phyloP scores from a whole-genome alignment of 2,113 vertebrate species.

The Verasper variegatus region DNA sequence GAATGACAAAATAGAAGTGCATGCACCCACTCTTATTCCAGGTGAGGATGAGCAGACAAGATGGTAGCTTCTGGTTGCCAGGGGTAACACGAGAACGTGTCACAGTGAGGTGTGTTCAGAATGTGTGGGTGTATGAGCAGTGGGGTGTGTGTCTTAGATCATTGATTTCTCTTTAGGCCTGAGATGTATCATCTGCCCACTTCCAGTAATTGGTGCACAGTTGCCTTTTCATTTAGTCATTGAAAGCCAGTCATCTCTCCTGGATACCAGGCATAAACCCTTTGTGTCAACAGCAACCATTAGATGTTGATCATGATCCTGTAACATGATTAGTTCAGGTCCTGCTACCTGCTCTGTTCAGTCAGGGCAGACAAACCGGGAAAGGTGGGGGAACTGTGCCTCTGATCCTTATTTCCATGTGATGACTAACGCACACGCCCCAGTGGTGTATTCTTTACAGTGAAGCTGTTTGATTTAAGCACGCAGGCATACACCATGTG shows the following conservation, averaged over 20 bases:
- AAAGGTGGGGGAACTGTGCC: not conserved
- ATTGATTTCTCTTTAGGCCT: not conserved
- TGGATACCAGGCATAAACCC: not conserved
- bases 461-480: conserved; percentile 34
- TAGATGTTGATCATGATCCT: too few relatives aligned
- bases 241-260: not conserved
- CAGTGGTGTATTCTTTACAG: conserved; percentile 32
- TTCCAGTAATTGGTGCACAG: conserved; percentile 5
- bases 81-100: conserved; percentile 69
- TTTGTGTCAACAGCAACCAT: too few relatives aligned
- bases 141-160: conserved; percentile 22
- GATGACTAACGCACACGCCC: not conserved
- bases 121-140: conserved; percentile 56
- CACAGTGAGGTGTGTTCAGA: conserved; percentile 42
- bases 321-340: too few relatives aligned
- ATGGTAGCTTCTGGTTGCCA: conserved; percentile 75
- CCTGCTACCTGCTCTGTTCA: not conserved
- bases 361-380: too few relatives aligned
- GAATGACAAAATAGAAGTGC: not conserved
- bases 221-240: conserved; percentile 39
- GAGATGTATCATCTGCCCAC: conserved; percentile 3
- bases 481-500: conserved; percentile 63
- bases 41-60: conserved; percentile 63
- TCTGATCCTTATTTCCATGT: not conserved
- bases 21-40: conserved; percentile 24